Conservation (phyloP, 2,113 vertebrate species). For the Sinocyclocheilus grahami region DNA sequence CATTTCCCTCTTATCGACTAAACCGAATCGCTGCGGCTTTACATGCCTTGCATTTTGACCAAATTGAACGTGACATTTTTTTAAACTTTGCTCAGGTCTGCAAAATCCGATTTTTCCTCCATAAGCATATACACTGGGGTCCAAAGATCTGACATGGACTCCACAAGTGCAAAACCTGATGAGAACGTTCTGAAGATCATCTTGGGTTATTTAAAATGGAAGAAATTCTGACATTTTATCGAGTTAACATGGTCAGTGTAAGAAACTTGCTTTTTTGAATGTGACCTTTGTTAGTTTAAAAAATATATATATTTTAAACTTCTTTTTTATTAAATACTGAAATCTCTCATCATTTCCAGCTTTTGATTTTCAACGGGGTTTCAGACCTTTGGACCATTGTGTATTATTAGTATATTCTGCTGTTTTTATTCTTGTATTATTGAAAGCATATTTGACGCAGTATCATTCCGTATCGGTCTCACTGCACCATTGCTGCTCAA, state of each 20-base stretch:
- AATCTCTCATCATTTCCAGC: not conserved
- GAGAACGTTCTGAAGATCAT: too few species aligned
- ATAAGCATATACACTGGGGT: too few species aligned
- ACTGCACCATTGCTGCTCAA: not conserved
- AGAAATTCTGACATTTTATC: too few species aligned
- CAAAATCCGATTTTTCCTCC: not conserved
- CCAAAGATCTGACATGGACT: not conserved
- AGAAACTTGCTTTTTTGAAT: too few species aligned
- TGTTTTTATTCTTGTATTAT: not conserved
- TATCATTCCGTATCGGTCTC: conserved; percentile 5
- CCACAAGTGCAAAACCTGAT: not conserved
- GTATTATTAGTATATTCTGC: not conserved
- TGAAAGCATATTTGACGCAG: not conserved
- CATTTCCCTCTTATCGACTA: not conserved
- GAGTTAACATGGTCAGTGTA: too few species aligned
- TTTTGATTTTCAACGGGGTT: not conserved
- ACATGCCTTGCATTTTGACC: too few species aligned
- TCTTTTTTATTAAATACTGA: too few species aligned
- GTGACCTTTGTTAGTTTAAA: too few species aligned
- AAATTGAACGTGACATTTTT: not conserved
- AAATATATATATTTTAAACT: too few species aligned
- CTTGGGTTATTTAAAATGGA: too few species aligned
- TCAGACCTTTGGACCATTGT: not conserved
- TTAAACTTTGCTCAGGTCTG: not conserved
- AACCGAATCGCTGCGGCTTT: not conserved